These are phyloP conservation scores for Hirtodrosophila cameraria DNA, from an alignment of 2,888 invertebrate genomes.

Conservation along the genomic window DNA sequence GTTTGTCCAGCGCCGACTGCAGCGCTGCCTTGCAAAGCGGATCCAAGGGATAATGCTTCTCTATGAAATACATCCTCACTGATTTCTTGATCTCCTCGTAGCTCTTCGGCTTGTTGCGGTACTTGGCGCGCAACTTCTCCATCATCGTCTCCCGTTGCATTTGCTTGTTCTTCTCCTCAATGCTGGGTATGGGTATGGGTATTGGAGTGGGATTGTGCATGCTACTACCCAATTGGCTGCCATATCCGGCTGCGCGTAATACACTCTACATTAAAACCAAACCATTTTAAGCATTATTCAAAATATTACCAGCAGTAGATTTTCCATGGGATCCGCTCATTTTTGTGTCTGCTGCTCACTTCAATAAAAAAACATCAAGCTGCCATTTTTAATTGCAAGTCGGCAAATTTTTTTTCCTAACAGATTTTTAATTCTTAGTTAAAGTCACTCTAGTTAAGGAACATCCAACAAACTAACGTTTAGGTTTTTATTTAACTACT, in stretches of 20 bases:
- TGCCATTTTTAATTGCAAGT: too few relatives aligned
- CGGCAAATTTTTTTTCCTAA: too few relatives aligned
- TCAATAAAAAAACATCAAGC: too few relatives aligned
- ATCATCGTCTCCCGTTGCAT: slow-evolving; percentile 94
- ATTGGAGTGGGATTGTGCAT: too few relatives aligned
- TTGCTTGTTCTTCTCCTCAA: slow-evolving; percentile 87
- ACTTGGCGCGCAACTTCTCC: slow-evolving; percentile 93
- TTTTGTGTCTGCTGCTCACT: not conserved
- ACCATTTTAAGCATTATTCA: too few relatives aligned
- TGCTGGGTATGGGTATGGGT: slow-evolving; percentile 56
- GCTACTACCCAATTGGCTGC: slow-evolving; percentile 30
- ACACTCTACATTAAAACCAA: not conserved
- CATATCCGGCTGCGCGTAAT: slow-evolving; percentile 27
- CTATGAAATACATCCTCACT: slow-evolving; percentile 93
- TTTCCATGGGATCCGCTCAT: slow-evolving; percentile 54
- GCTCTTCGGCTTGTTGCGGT: slow-evolving; percentile 92
- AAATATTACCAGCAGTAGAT: slow-evolving; percentile 32
- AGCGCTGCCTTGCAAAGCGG: slow-evolving; percentile 92
- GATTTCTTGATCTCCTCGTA: slow-evolving; percentile 94
- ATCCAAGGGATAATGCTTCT: slow-evolving; percentile 95
- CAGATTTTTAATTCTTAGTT: too few relatives aligned
- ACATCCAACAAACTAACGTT: too few relatives aligned
- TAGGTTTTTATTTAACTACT: too few relatives aligned
- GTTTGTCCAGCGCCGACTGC: slow-evolving; percentile 94
- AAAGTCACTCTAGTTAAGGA: too few relatives aligned